Conservation (phyloP, 2,888 invertebrate genomes). For the Bombylius discolor region DNA sequence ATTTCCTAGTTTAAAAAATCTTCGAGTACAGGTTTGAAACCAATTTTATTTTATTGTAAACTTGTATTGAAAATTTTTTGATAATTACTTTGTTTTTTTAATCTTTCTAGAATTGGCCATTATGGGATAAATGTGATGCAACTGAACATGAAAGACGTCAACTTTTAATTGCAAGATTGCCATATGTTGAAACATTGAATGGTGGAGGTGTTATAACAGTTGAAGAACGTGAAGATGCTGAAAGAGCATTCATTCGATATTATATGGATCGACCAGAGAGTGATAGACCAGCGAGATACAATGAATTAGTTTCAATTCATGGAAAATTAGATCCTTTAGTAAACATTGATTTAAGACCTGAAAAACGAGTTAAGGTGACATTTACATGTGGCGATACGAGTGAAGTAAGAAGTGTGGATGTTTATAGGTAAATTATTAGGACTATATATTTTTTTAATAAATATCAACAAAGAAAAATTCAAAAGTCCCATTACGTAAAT, state of each 20-base stretch:
- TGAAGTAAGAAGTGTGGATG: constrained; percentile 61
- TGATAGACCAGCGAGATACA: constrained; percentile 59
- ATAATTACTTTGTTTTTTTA: background rate
- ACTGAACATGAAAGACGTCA: constrained; percentile 82
- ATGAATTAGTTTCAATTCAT: constrained; percentile 71
- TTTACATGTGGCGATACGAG: constrained; percentile 66
- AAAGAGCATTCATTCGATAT: constrained; percentile 82
- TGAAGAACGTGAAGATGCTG: constrained; percentile 83
- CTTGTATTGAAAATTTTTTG: background rate
- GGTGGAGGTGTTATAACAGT: constrained; percentile 74
- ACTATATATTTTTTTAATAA: background rate
- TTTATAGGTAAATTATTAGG: constrained; percentile 42
- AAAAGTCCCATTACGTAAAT: no score
- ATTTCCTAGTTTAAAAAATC: constrained; percentile 70
- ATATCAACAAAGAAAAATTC: background rate
- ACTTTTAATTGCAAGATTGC: constrained; percentile 74
- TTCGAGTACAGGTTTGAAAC: constrained; percentile 58
- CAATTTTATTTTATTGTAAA: constrained; percentile 1
- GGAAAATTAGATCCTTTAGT: constrained; percentile 84
- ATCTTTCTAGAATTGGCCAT: constrained; percentile 43
- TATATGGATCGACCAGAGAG: constrained; percentile 80
- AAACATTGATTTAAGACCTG: constrained; percentile 73
- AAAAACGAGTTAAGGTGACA: constrained; percentile 73
- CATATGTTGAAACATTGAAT: constrained; percentile 73
- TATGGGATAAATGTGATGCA: constrained; percentile 66